A percentile compares a stretch with the other conserved stretches of the same genome.
These are phyloP conservation scores for Oncorhynchus gorbuscha DNA, from an alignment of 2,113 vertebrate genomes.

Conservation along the genomic window DNA sequence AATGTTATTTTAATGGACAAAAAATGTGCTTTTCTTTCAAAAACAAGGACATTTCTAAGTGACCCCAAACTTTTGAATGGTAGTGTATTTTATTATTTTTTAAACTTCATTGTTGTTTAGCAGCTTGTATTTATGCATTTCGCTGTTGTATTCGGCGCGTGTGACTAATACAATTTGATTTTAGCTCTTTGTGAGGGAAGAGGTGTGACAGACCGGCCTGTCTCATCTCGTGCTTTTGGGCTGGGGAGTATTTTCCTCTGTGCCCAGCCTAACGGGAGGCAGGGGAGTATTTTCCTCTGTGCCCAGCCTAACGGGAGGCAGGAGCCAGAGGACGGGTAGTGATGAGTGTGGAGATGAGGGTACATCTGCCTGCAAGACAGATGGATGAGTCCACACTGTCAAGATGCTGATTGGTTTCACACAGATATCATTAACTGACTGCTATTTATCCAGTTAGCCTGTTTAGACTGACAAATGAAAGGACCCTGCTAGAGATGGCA, in stretches of 20 bases:
- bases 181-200: neutral
- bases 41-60: too few relatives aligned
- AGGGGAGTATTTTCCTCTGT: neutral
- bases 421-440: slow-evolving; percentile 44
- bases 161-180: too few relatives aligned
- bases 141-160: too few relatives aligned
- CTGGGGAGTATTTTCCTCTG: neutral
- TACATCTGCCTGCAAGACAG: slow-evolving; percentile 29
- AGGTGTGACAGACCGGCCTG: neutral
- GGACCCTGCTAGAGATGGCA: slow-evolving; percentile 15
- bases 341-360: slow-evolving; percentile 30
- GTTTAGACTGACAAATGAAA: slow-evolving; percentile 44
- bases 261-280: neutral
- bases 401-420: slow-evolving; percentile 30
- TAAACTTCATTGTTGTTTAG: too few relatives aligned
- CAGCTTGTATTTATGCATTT: too few relatives aligned
- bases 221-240: neutral
- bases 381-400: slow-evolving; percentile 29
- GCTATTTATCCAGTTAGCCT: slow-evolving; percentile 54
- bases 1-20: too few relatives aligned
- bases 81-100: too few relatives aligned
- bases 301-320: neutral
- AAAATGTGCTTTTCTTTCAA: too few relatives aligned
- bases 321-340: neutral
- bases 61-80: too few relatives aligned